Evolutionary conservation across 2,888 invertebrate species (phyloP).

Genomic region (Andrena hattorfiana): DNA sequence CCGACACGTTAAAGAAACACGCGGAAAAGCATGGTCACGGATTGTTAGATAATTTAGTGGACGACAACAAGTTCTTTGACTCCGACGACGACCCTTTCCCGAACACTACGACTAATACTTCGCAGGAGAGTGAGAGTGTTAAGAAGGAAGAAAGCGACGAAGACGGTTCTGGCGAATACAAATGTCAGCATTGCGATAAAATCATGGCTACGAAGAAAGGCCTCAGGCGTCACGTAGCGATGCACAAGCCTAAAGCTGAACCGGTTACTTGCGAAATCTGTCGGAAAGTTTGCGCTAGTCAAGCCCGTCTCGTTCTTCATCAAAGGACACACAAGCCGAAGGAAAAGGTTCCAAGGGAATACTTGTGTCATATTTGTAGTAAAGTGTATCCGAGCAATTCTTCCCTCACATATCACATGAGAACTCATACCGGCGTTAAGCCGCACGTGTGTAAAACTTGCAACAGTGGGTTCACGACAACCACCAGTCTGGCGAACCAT

Average conservation of each 20-base stretch:
- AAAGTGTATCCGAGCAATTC: slow-evolving; percentile 84
- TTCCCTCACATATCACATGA: slow-evolving; percentile 84
- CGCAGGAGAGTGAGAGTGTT: slow-evolving; percentile 60
- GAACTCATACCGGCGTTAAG: slow-evolving; percentile 83
- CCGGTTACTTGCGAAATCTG: slow-evolving; percentile 83
- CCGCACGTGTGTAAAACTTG: slow-evolving; percentile 84
- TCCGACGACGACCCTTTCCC: slow-evolving; percentile 80
- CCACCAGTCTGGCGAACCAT: slow-evolving; percentile 83
- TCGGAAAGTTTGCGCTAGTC: slow-evolving; percentile 83
- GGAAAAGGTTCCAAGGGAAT: slow-evolving; percentile 82
- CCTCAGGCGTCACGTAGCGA: slow-evolving; percentile 82
- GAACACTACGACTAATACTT: slow-evolving; percentile 47
- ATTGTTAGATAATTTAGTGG: slow-evolving; percentile 81
- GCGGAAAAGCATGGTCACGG: slow-evolving; percentile 84
- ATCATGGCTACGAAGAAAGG: slow-evolving; percentile 83
- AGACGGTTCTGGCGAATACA: slow-evolving; percentile 79
- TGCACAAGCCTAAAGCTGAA: slow-evolving; percentile 84
- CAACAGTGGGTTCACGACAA: slow-evolving; percentile 84
- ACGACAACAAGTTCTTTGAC: slow-evolving; percentile 82
- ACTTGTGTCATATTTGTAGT: slow-evolving; percentile 83
- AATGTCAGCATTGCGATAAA: slow-evolving; percentile 84
- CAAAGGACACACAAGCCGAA: slow-evolving; percentile 84
- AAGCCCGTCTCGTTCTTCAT: slow-evolving; percentile 81
- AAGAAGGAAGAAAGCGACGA: slow-evolving; percentile 78
- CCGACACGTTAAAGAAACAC: slow-evolving; percentile 83